Evolutionary conservation across 2,888 invertebrate genomes (phyloP).

Genomic region (Lamellibrachia satsuma): DNA sequence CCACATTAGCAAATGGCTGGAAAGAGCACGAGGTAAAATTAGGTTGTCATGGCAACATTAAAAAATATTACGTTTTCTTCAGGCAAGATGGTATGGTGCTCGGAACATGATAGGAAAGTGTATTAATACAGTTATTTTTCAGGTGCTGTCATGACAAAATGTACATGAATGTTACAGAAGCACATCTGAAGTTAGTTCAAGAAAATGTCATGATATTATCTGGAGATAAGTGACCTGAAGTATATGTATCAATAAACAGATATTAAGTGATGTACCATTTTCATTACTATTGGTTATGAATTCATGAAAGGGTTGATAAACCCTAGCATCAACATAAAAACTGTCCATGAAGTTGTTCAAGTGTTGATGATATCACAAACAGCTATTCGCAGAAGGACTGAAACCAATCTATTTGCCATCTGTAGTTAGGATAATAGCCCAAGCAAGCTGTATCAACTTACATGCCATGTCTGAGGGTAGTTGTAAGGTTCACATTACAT

Average conservation of each 20-base stretch:
- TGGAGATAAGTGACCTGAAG: not conserved
- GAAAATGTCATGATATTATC: not conserved
- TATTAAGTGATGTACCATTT: not conserved
- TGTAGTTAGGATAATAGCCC: not conserved
- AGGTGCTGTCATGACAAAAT: not conserved
- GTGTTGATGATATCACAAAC: not conserved
- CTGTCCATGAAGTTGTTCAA: not conserved
- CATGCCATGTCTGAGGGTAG: not conserved
- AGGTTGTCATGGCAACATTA: not conserved
- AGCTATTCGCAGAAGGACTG: not conserved
- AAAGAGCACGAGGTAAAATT: not conserved
- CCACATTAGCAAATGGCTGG: not conserved
- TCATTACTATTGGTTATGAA: not conserved
- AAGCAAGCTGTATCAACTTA: not conserved
- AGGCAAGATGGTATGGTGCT: not conserved
- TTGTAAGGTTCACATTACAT: not conserved
- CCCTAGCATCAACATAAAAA: not conserved
- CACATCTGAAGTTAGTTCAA: not conserved
- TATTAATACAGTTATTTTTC: not conserved
- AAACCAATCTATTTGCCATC: not conserved
- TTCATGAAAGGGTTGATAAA: not conserved
- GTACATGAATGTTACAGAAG: not conserved
- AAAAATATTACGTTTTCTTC: not conserved
- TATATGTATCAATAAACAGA: not conserved
- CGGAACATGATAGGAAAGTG: not conserved